Evolutionary conservation across 2,888 invertebrate genomes (phyloP).

Genomic region (Trissolcus japonicus): DNA sequence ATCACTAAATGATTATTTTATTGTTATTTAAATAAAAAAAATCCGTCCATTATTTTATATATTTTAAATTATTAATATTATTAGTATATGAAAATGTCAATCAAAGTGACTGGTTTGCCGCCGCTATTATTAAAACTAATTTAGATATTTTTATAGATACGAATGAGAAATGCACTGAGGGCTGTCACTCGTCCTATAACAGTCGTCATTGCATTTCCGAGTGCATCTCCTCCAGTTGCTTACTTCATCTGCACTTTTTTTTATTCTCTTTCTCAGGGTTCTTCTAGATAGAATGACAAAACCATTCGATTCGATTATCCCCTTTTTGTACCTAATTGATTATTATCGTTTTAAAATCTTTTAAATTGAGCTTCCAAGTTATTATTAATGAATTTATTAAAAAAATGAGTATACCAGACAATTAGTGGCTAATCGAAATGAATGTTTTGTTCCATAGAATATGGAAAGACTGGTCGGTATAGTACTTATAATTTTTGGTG

Average conservation of each 20-base stretch:
- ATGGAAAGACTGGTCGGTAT: constrained; percentile 46
- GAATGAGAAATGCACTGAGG: constrained; percentile 69
- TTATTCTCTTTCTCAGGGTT: constrained; percentile 47
- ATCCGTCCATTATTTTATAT: constrained; percentile 20
- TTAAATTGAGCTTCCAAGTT: background rate
- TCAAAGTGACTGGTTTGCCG: constrained; percentile 10
- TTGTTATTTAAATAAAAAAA: background rate
- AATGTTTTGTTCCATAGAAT: constrained; percentile 21
- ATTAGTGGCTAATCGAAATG: constrained; percentile 25
- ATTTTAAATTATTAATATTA: background rate
- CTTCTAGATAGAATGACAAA: constrained; percentile 45
- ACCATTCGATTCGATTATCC: constrained; percentile 34
- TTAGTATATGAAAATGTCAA: background rate
- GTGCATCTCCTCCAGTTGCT: constrained; percentile 75
- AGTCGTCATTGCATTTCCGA: constrained; percentile 70
- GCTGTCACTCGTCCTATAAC: constrained; percentile 63
- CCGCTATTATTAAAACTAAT: constrained; percentile 27
- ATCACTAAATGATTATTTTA: background rate
- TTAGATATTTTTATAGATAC: constrained; percentile 49
- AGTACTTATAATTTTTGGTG: constrained; percentile 65
- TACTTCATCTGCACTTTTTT: constrained; percentile 61
- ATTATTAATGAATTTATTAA: background rate
- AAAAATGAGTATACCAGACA: background rate
- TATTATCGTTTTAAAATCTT: background rate
- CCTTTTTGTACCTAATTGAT: background rate